Base-by-base conservation (phyloP, 2,888 invertebrate genomes). In the Drosophila histrio region DNA sequence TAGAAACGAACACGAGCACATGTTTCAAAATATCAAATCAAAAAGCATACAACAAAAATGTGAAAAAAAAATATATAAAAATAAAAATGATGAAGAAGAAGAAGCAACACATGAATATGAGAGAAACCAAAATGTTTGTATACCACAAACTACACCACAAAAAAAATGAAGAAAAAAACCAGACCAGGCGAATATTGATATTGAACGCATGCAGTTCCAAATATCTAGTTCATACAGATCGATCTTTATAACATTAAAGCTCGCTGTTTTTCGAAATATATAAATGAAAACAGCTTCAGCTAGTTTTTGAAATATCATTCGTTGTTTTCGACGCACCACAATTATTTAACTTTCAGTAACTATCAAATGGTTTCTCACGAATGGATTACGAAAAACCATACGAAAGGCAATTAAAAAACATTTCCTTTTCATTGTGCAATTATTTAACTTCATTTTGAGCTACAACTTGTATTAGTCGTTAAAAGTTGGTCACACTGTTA, bases 21-120 rank as follows among this genome's bases (percentile, higher is more conserved):
- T 84, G 83, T 84, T 84, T 84, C 65, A 82, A 79, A 87, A 84
- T 79, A 85, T 87, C 87, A 82, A 76, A 85, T 81, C 81, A 75
- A 72, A 86, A 76, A 64, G 41, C 59, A 63, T 52, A 38, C 49
- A 60, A 53, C 28, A 44, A 56, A 64, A 61, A 15, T 24, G 19
- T 46, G 17, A 39, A 59, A 30, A 30, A 58, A 62, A 57, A 57
- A 57, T n/a, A 63, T 34, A 77, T 66, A 71, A 63, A 79, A 71
- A 72, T 72, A 73, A 73, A 63, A 63, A 54, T 54, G 44, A 43
- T 61, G 43, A 46, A 49, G 22, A 43, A n/a, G 36, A 22, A 39
- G 43, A 34, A 47, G 47, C 60, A 66, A 56, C 62, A 57, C 39
- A 57, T 17, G 36, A 46, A 56, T 72, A 36, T 50, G 13, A 72